Base-by-base conservation (phyloP, 2,113 vertebrate genomes). In the Polypterus senegalus region DNA sequence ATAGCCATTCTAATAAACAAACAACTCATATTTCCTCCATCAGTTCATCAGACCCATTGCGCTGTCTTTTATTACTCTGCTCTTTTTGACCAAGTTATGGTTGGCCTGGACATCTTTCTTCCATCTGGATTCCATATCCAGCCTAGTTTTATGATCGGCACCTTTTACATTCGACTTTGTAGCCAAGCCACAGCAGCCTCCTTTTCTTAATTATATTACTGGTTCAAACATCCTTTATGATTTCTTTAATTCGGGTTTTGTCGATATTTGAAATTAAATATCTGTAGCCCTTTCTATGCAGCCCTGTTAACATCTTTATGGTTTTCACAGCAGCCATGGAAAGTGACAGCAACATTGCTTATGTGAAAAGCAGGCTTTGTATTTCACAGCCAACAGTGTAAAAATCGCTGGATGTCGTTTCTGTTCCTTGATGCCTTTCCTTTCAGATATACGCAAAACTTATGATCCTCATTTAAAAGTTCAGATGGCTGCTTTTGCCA, bases 301-400 rank as follows among this genome's bases (percentile, higher is more conserved):
- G 61, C 64, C 59, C 47, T 60, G 46, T 47, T 59, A 60, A 61
- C 63, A 65, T 64, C 58, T 65, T 72, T 63, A 61, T 68, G 66
- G 58, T 54, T 61, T 27, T 66, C 58, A 47, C 46, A 60, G 67
- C 60, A 63, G 46, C 58, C 64, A 61, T 65, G 64, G 67, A 58
- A 49, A 57, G 59, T 64, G 66, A 68, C 67, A 69, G 67, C 46
- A 62, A 56, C 47, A 51, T 59, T 61, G 54, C 54, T 65, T 54
- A 63, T 53, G 49, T 46, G 48, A 9, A 54, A 62, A 54, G 47
- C 7, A 7, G 5, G 47, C 27, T 6, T 61, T 49, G 5, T 57
- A 58, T 61, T 63, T 58, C 45, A 6, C 46, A 7, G 7, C 54
- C 43, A 5, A 46, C 61, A 47, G 53, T 47, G 7, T 27, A 27